Percentiles rank a stretch among this genome's conserved stretches.
Evolutionary conservation across 2,888 invertebrate genomes (phyloP).

Genomic region (Ectemnius continuus): DNA sequence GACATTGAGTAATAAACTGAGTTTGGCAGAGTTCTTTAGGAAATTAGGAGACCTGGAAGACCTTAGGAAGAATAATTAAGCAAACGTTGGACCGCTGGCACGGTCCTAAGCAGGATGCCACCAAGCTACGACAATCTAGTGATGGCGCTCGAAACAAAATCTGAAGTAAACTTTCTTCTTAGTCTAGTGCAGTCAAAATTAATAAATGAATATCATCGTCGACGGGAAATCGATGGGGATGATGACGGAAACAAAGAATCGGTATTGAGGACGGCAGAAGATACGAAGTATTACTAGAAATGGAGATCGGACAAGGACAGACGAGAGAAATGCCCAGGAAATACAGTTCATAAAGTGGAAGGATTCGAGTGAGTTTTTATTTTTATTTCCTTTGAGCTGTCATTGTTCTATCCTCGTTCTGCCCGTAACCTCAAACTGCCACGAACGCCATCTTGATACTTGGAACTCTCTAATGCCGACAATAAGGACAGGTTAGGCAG

Average conservation of each 20-base stretch:
- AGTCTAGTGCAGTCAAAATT: constrained; percentile 17
- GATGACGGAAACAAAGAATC: neutral
- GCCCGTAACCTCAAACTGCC: too few species aligned
- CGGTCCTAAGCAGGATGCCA: too few species aligned
- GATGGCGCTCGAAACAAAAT: neutral
- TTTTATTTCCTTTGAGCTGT: neutral
- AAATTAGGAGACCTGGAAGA: too few species aligned
- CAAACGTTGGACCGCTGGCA: too few species aligned
- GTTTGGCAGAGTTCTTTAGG: too few species aligned
- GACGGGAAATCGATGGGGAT: neutral
- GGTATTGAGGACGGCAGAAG: constrained; percentile 1
- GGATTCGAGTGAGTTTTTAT: constrained; percentile 2
- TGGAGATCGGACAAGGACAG: constrained; percentile 15
- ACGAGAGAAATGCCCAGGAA: neutral
- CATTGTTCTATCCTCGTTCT: too few species aligned
- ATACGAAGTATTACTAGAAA: constrained; percentile 11
- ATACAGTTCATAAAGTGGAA: neutral
- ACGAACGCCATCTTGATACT: too few species aligned
- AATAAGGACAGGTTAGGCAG: too few species aligned
- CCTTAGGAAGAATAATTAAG: too few species aligned
- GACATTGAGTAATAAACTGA: too few species aligned
- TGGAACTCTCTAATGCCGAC: too few species aligned
- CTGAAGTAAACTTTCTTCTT: constrained; percentile 10
- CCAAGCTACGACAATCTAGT: too few species aligned
- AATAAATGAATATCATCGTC: neutral